A percentile compares a stretch with the other conserved stretches of the same genome.
Evolutionary conservation across 2,113 vertebrate species (phyloP).

Genomic region (Ceratotherium simum): DNA sequence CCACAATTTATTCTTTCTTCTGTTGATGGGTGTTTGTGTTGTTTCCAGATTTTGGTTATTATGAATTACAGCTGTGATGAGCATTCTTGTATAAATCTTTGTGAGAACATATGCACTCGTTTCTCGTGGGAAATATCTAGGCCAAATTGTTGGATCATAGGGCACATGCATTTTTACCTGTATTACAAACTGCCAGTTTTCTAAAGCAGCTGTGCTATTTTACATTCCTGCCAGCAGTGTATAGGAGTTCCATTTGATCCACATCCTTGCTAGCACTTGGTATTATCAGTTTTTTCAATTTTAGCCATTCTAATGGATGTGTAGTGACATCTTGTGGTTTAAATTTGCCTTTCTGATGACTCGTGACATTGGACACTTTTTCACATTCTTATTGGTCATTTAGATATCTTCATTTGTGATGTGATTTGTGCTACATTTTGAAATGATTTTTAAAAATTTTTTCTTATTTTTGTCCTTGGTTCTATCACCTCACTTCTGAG

Average conservation of each 20-base stretch:
- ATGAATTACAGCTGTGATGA: background rate
- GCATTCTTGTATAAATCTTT: background rate
- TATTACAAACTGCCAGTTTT: background rate
- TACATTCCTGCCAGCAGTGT: background rate
- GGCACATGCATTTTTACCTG: background rate
- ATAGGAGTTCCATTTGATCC: background rate
- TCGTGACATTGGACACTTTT: background rate
- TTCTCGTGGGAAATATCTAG: conserved; percentile 23
- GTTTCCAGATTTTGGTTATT: conserved; percentile 14
- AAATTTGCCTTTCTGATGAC: conserved; percentile 15
- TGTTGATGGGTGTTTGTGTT: background rate
- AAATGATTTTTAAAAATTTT: background rate
- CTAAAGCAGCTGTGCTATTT: background rate
- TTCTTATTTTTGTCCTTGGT: background rate
- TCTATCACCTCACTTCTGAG: background rate
- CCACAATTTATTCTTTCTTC: background rate
- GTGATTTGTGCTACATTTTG: background rate
- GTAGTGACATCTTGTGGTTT: background rate
- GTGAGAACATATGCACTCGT: background rate
- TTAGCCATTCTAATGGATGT: background rate
- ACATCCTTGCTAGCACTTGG: background rate
- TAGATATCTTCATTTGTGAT: conserved; percentile 12
- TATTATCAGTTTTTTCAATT: background rate
- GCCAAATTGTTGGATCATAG: background rate
- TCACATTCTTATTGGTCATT: background rate